Conservation (phyloP, 2,113 vertebrate species). For the Daboia siamensis region DNA sequence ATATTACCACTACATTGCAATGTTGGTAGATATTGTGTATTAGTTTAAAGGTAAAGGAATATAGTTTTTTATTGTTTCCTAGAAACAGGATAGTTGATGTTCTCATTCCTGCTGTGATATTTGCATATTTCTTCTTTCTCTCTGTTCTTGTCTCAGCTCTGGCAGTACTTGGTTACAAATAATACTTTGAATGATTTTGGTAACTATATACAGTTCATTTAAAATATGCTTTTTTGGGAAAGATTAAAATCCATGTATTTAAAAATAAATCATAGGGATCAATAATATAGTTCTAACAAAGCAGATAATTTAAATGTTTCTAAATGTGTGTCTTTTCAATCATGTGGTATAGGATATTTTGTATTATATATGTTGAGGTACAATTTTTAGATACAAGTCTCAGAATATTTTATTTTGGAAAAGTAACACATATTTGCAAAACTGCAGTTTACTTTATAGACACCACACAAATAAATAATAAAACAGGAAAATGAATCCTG, state of each 20-base stretch:
- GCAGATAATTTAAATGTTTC: neutral
- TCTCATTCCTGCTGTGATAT: constrained; percentile 10
- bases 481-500: neutral
- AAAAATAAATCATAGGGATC: neutral
- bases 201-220: constrained; percentile 3
- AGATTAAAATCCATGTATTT: constrained; percentile 16
- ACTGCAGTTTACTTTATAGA: neutral
- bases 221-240: neutral
- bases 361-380: neutral
- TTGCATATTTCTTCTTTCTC: constrained; percentile 27
- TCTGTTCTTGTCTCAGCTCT: constrained; percentile 21
- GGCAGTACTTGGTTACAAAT: constrained; percentile 25
- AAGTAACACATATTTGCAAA: neutral
- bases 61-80: constrained; percentile 3
- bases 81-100: constrained; percentile 9
- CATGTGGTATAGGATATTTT: constrained; percentile 15
- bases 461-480: neutral
- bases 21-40: neutral
- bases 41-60: neutral
- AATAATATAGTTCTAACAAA: neutral
- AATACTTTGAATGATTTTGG: neutral
- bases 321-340: neutral
- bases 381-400: neutral
- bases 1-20: constrained; percentile 5
- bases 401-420: neutral